These are phyloP conservation scores for Diorhabda sublineata DNA, from an alignment of 1,140 invertebrate species.

Conservation along the genomic window DNA sequence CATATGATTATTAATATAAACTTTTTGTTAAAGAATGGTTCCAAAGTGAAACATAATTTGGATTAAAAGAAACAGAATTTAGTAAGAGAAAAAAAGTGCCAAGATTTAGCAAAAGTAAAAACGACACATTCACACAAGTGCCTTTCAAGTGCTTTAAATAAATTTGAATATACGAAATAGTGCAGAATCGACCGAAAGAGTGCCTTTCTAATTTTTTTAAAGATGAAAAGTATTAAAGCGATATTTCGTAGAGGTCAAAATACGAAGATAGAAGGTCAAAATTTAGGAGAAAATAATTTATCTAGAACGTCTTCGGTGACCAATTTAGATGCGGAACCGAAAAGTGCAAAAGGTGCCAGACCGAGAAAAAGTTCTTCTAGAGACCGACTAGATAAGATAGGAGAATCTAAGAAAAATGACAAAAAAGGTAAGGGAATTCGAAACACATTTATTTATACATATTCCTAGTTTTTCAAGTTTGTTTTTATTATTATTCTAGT, in stretches of 20 bases:
- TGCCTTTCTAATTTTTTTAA: slow-evolving; percentile 17
- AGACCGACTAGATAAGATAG: slow-evolving; percentile 39
- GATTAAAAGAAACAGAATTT: too few relatives aligned
- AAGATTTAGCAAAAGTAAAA: too few relatives aligned
- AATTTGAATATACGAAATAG: too few relatives aligned
- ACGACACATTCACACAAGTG: too few relatives aligned
- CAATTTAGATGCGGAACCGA: slow-evolving; percentile 36
- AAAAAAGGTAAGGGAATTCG: slow-evolving; percentile 26
- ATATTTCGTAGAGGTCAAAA: slow-evolving; percentile 45
- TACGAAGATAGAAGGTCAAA: slow-evolving; percentile 29
- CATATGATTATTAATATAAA: too few relatives aligned
- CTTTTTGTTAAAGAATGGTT: too few relatives aligned
- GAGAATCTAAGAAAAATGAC: slow-evolving; percentile 37
- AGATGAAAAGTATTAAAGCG: slow-evolving; percentile 45
- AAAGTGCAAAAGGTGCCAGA: slow-evolving; percentile 35
- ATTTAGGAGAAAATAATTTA: slow-evolving; percentile 35
- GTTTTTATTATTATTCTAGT: too few relatives aligned
- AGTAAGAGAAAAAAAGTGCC: too few relatives aligned
- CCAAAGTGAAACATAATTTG: too few relatives aligned
- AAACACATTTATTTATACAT: too few relatives aligned
- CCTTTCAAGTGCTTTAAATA: too few relatives aligned
- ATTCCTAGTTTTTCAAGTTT: too few relatives aligned
- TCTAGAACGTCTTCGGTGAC: slow-evolving; percentile 42
- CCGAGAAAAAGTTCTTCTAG: slow-evolving; percentile 38
- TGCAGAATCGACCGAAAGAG: not conserved